phyloP scores from a whole-genome alignment of 2,888 invertebrate genomes.

The Trichopria drosophilae region DNA sequence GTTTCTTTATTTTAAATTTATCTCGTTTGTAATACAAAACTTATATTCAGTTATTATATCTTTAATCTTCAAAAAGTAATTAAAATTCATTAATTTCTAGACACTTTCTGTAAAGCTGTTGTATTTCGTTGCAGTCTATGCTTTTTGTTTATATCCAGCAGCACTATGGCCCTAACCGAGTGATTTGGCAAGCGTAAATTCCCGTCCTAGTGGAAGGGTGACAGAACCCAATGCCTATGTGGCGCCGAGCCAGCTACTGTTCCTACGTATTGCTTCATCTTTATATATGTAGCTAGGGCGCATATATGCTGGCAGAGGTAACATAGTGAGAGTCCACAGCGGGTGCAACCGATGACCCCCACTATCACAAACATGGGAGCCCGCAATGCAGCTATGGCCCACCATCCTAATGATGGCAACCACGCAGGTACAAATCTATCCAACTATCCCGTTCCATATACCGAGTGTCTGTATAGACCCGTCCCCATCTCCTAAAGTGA shows the following conservation, averaged over 20 bases:
- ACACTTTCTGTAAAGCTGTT: too few species aligned
- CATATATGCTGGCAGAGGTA: conserved; percentile 39
- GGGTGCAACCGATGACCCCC: conserved; percentile 34
- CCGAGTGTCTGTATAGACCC: conserved; percentile 3
- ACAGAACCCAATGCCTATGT: conserved; percentile 52
- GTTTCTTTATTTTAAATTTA: too few species aligned
- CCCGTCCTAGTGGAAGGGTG: conserved; percentile 32
- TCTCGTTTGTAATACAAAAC: too few species aligned
- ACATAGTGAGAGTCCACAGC: conserved; percentile 37
- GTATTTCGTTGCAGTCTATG: too few species aligned
- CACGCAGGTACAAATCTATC: conserved; percentile 52
- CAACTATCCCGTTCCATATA: conserved; percentile 24
- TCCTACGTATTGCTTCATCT: conserved; percentile 22
- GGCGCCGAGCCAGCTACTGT: conserved; percentile 51
- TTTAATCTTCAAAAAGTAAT: too few species aligned
- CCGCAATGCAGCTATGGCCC: conserved; percentile 57
- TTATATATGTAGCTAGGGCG: conserved; percentile 41
- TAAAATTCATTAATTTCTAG: too few species aligned
- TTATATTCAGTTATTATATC: too few species aligned
- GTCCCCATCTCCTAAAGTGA: not conserved
- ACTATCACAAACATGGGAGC: conserved; percentile 47
- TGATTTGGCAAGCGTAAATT: conserved; percentile 26
- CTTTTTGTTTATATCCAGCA: too few species aligned
- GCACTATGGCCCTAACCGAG: too few species aligned
- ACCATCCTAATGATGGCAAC: conserved; percentile 56